phyloP scores from a whole-genome alignment of 2,113 vertebrate species.

The Corapipo altera region DNA sequence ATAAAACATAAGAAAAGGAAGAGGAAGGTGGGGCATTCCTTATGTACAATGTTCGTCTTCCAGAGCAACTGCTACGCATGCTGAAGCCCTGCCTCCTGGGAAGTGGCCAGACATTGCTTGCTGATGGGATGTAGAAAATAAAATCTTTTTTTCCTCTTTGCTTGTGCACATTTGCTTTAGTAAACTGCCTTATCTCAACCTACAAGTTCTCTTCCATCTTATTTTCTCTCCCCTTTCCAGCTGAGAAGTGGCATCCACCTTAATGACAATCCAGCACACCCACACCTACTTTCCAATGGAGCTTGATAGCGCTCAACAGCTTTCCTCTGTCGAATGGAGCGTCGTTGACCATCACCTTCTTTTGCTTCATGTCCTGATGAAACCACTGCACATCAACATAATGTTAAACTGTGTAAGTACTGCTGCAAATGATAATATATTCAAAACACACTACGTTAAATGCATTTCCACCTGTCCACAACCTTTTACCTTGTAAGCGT shows the following conservation, averaged over 20 bases:
- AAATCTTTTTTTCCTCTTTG: background rate
- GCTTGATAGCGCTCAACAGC: constrained; percentile 86
- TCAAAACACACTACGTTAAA: background rate
- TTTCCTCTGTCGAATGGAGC: constrained; percentile 88
- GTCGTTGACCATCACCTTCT: constrained; percentile 85
- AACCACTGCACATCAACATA: background rate
- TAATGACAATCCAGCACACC: background rate
- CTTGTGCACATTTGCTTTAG: background rate
- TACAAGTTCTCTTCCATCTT: background rate
- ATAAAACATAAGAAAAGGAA: background rate
- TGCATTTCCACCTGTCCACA: background rate
- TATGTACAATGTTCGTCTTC: background rate
- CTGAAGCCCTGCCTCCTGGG: background rate
- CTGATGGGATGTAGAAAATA: background rate
- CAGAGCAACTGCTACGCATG: accelerated
- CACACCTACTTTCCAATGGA: constrained; percentile 67
- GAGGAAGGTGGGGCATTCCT: background rate
- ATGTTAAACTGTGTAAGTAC: background rate
- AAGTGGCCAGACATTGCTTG: accelerated
- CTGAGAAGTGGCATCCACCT: background rate
- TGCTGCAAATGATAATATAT: background rate
- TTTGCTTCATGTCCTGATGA: constrained; percentile 76
- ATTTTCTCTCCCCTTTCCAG: background rate
- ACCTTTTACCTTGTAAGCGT: background rate
- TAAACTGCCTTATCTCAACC: background rate